Base-by-base conservation (phyloP, 2,797 vertebrate species). In the Smutsia temminckii region DNA sequence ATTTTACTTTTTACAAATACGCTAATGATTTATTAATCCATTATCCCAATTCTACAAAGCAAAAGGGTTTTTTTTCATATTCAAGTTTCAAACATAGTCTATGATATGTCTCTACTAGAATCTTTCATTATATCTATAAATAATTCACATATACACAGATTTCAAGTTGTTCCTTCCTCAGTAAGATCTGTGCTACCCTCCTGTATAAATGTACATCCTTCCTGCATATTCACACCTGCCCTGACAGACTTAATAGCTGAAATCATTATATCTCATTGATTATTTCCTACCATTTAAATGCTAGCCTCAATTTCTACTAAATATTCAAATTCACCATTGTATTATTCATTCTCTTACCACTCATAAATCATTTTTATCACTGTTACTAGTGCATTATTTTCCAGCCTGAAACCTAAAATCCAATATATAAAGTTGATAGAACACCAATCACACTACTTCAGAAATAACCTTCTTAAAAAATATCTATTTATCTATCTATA, bases 101-200 rank as follows among this genome's bases (percentile, higher is more conserved):
- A n/a, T 83, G 51, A 27, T 64, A 80, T 29, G 16, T 68, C 78
- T 94, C 57, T 89, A 64, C 13, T 53, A 40, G 63, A 91, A 78
- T 51, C 18, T 91, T 92, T 89, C 12, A 78, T 86, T 92, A 1
- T 53, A 72, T 72, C 55, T 94, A 32, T 55, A 78, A 90, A 92
- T 46, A 90, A 66, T 49, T 85, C 55, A 55, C 9, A 66, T 32
- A 68, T 49, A 55, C 21, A 85, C 16, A 84, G 46, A 92, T 46
- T 69, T 75, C 57, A 78, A 78, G 27, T 27, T 51, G 23, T 49
- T 69, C 42, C 53, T 86, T 89, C 20, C 75, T 92, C 29, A 46
- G 23, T 86, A 86, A 40, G 29, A 78, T 86, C 61, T 74, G 71
- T 29, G 63, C 29, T 32, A 77, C 46, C 32, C 37, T 40, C 2